Evolutionary conservation across 2,113 vertebrate species (phyloP).

Genomic region (Macaca fascicularis): DNA sequence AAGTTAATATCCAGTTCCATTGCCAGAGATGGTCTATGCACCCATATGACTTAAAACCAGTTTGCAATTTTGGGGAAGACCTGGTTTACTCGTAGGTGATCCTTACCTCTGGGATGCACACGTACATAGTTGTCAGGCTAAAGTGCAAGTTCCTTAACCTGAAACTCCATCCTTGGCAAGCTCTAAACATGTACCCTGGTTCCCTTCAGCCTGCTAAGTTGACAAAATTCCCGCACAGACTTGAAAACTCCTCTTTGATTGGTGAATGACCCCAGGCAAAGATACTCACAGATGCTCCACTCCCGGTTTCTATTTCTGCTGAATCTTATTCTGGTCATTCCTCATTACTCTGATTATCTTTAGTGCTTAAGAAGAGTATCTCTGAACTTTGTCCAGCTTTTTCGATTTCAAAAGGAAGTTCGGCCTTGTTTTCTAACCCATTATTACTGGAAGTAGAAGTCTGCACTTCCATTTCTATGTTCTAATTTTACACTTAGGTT

Average conservation of each 20-base stretch:
- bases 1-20: neutral
- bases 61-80: neutral
- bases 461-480: too few species aligned
- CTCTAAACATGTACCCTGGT: neutral
- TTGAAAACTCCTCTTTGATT: fast-evolving
- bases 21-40: neutral
- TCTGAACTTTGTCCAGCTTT: neutral
- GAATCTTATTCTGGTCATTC: too few species aligned
- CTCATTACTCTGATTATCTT: fast-evolving
- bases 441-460: too few species aligned
- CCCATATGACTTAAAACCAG: neutral
- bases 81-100: too few species aligned
- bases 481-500: neutral
- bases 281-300: fast-evolving
- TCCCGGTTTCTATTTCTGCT: neutral
- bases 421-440: neutral
- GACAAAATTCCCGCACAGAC: too few species aligned
- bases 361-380: fast-evolving
- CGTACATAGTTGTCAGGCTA: fast-evolving
- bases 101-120: too few species aligned
- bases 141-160: neutral
- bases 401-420: neutral
- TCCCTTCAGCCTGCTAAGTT: neutral
- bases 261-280: neutral
- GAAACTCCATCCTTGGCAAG: neutral